Base-by-base conservation (phyloP, 1,140 invertebrate species). In the Heterodera carotae region DNA sequence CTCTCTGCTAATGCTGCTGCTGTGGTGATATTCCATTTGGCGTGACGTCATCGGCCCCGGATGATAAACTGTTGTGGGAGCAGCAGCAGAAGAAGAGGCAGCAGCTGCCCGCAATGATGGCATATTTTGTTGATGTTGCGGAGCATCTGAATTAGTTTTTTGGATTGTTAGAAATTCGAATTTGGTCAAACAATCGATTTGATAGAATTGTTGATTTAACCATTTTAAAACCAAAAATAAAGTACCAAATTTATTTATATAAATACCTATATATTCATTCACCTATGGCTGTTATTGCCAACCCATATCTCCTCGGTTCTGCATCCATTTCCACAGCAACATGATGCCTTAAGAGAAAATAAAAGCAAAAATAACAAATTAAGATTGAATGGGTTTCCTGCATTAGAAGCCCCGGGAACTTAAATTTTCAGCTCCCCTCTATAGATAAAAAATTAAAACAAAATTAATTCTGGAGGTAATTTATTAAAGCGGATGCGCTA, bases 251-350 rank as follows among this genome's bases (percentile, higher is more conserved):
- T n/a, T n/a, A n/a, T n/a, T n/a, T n/a, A n/a, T n/a, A n/a, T n/a
- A n/a, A n/a, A n/a, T n/a, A n/a, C n/a, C n/a, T n/a, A n/a, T n/a
- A n/a, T n/a, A n/a, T n/a, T n/a, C 2, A 43, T 10, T 43, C 15
- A 43, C 39, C 39, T 25, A 22, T 22, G 8, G 48, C 4, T 22
- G 62, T 7, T 27, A 66, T 59, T 10, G 31, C 48, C n/a, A 74
- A 36, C 15, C 72, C 72, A 29, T 59, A 74, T 62, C 72, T 59
- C 64, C 72, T 53, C n/a, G 72, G 72, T 74, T 74, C 72, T 15
- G 43, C 39, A n/a, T 74, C 72, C 72, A 74, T 74, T 62, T 74
- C 72, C 18, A 74, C 72, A 27, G 72, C 72, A 36, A 74, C 31
- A 34, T 66, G 48, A 22, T 71, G 69, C 69, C 69, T 71, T 71